Evolutionary conservation across 2,888 invertebrate genomes (phyloP).

Genomic region (Athripsodes cinereus): DNA sequence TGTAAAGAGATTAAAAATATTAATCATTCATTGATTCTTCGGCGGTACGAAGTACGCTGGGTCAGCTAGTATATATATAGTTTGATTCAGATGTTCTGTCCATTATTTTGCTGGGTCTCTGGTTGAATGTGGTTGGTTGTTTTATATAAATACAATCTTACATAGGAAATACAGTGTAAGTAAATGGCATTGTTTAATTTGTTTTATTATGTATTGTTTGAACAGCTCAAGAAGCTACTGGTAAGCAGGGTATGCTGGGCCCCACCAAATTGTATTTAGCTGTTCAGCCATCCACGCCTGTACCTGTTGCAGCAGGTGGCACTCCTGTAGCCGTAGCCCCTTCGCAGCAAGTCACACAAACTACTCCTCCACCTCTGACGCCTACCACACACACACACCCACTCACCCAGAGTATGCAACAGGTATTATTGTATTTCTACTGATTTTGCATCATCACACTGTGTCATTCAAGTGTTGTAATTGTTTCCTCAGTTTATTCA

Average conservation of each 20-base stretch:
- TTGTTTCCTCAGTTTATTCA: too few relatives aligned
- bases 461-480: too few relatives aligned
- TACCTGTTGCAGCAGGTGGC: constrained; percentile 24
- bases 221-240: constrained; percentile 79
- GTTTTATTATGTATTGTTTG: neutral
- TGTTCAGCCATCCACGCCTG: constrained; percentile 63
- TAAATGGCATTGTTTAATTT: neutral
- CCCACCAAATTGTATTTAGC: constrained; percentile 83
- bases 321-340: constrained; percentile 36
- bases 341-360: constrained; percentile 29
- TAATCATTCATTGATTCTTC: too few relatives aligned
- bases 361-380: constrained; percentile 41
- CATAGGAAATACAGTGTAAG: too few relatives aligned
- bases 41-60: too few relatives aligned
- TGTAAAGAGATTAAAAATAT: too few relatives aligned
- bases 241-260: constrained; percentile 77
- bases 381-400: constrained; percentile 15
- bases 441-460: constrained; percentile 7
- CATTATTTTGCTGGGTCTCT: too few relatives aligned
- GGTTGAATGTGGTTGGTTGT: too few relatives aligned
- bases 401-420: constrained; percentile 25
- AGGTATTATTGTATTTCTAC: constrained; percentile 27
- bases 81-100: too few relatives aligned
- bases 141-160: too few relatives aligned
- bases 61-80: too few relatives aligned